These are phyloP conservation scores for Panagrolaimus sp. DNA, from an alignment of 1,140 invertebrate species.

Conservation along the genomic window DNA sequence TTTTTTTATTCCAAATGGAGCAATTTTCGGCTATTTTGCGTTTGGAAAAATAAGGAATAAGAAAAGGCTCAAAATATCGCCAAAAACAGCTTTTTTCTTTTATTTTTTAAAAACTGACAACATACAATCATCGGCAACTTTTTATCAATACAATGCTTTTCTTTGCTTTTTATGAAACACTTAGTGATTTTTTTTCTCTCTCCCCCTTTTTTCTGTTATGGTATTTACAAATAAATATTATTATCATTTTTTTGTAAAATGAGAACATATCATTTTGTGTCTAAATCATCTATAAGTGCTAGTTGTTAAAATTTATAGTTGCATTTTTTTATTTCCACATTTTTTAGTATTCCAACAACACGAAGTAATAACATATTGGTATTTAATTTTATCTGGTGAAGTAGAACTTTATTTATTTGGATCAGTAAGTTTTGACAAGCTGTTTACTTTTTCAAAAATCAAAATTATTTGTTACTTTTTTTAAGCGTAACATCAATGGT, in stretches of 20 bases:
- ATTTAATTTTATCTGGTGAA: conserved; percentile 52
- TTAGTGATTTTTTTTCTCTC: background rate
- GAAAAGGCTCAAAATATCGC: no score
- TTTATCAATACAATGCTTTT: background rate
- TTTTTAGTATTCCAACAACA: conserved; percentile 50
- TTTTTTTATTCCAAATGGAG: background rate
- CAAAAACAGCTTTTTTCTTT: no score
- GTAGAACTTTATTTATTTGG: conserved; percentile 41
- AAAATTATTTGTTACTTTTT: background rate
- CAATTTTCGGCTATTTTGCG: conserved; percentile 15
- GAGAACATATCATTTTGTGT: no score
- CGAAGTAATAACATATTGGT: conserved; percentile 45
- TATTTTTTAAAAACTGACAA: no score
- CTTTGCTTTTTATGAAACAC: background rate
- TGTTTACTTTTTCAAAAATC: no score
- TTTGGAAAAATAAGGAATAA: background rate
- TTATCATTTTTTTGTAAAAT: no score
- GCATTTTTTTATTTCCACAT: background rate
- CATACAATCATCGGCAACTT: background rate
- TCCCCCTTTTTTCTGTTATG: background rate
- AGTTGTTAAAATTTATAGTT: no score
- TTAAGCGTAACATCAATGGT: background rate
- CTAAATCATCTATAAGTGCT: no score
- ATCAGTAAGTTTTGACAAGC: no score
- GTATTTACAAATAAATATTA: conserved; percentile 13